A percentile compares a stretch with the other conserved stretches of the same genome.
phyloP scores from a whole-genome alignment of 2,797 vertebrate species.

The Leucoraja ocellata region DNA sequence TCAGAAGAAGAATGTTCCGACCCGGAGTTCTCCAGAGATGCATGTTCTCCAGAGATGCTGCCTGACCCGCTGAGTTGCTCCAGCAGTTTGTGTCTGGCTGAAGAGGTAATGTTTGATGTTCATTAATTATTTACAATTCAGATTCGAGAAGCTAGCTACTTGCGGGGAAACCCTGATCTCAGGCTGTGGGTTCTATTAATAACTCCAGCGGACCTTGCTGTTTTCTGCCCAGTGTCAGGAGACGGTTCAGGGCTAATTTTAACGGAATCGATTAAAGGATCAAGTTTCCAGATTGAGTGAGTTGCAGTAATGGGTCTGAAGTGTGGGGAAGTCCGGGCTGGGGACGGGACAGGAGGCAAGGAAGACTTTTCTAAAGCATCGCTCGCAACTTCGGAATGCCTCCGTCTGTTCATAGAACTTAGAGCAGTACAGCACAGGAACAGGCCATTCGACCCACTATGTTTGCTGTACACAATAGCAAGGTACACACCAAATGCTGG shows the following conservation, averaged over 20 bases:
- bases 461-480: too few relatives aligned
- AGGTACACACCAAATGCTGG: too few relatives aligned
- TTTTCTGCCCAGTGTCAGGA: neutral
- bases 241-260: neutral
- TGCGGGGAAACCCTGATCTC: neutral
- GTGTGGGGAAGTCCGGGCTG: neutral
- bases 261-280: neutral
- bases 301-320: neutral
- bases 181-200: slow-evolving; percentile 5
- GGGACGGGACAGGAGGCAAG: neutral
- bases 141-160: neutral
- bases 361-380: neutral
- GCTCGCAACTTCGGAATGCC: neutral
- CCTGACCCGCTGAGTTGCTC: too few relatives aligned
- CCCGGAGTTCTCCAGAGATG: too few relatives aligned
- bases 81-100: too few relatives aligned
- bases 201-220: neutral
- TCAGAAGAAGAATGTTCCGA: too few relatives aligned
- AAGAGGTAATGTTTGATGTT: neutral
- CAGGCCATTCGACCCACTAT: too few relatives aligned
- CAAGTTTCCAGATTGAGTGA: neutral
- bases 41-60: too few relatives aligned
- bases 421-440: too few relatives aligned
- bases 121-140: neutral
- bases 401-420: too few relatives aligned